These are phyloP conservation scores for Platalea minor DNA, from an alignment of 2,797 vertebrate genomes.

Conservation along the genomic window DNA sequence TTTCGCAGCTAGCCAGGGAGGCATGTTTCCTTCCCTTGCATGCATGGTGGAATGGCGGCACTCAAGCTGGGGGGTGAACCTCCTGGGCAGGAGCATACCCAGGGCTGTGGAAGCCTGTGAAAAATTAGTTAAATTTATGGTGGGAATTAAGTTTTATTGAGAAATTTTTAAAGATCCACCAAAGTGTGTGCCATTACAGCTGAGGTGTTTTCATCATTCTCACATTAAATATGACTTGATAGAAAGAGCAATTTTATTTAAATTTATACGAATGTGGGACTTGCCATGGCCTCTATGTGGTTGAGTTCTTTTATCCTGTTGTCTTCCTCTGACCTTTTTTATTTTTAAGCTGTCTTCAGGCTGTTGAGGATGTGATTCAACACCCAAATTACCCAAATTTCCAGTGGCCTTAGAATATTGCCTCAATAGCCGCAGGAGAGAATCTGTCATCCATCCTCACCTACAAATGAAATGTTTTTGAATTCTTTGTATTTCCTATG, in stretches of 20 bases:
- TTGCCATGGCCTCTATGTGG: background rate
- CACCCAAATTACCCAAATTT: background rate
- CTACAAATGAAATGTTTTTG: background rate
- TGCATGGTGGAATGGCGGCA: fast-evolving
- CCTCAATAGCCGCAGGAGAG: background rate
- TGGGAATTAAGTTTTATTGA: background rate
- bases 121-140: background rate
- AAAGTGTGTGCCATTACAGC: background rate
- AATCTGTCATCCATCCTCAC: background rate
- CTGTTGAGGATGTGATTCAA: background rate
- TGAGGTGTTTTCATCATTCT: background rate
- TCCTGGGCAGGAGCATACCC: background rate
- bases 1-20: background rate
- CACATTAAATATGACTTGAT: background rate
- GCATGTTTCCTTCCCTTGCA: background rate
- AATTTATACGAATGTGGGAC: background rate
- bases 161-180: background rate
- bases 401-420: background rate
- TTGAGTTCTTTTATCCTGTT: background rate
- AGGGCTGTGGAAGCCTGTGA: background rate
- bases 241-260: background rate
- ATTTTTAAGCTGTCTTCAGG: background rate
- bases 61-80: background rate
- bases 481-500: background rate
- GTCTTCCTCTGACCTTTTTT: background rate